Evolutionary conservation across 2,888 invertebrate species (phyloP).

Genomic region (Mythimna pallens): DNA sequence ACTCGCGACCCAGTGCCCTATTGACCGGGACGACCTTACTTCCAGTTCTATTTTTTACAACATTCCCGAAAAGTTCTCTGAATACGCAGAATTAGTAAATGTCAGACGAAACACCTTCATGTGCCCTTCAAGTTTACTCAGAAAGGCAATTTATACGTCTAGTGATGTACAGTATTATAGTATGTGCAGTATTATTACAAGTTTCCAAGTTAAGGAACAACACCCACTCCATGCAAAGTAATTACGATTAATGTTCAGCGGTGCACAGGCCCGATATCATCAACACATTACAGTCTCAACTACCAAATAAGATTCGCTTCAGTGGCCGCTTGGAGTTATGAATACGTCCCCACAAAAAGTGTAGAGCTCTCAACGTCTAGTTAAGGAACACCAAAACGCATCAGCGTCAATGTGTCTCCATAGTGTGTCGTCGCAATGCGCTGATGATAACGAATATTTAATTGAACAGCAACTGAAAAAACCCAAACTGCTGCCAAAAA

Average conservation of each 20-base stretch:
- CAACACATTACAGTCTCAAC: slow-evolving; percentile 7
- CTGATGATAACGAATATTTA: slow-evolving; percentile 33
- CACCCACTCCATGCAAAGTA: slow-evolving; percentile 27
- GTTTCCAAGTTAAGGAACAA: slow-evolving; percentile 36
- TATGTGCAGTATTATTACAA: slow-evolving; percentile 32
- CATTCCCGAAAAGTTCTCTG: slow-evolving; percentile 49
- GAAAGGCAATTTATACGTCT: slow-evolving; percentile 41
- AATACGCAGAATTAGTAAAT: slow-evolving; percentile 55
- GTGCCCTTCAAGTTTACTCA: slow-evolving; percentile 58
- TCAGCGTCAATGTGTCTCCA: slow-evolving; percentile 2
- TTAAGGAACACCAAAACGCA: slow-evolving; percentile 6
- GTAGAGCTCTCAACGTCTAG: neutral
- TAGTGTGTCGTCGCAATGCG: slow-evolving; percentile 11
- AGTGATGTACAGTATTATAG: too few relatives aligned
- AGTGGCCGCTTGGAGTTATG: neutral
- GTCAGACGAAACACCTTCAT: slow-evolving; percentile 66
- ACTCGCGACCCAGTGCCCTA: slow-evolving; percentile 20
- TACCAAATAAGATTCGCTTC: slow-evolving; percentile 11
- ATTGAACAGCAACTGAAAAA: slow-evolving; percentile 39
- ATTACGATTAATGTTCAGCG: slow-evolving; percentile 21
- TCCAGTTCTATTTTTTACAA: slow-evolving; percentile 32
- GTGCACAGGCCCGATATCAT: slow-evolving; percentile 11
- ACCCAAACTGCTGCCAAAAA: slow-evolving; percentile 42
- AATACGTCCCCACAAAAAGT: slow-evolving; percentile 11
- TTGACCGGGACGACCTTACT: slow-evolving; percentile 46